Evolutionary conservation across 2,113 vertebrate genomes (phyloP), one percentile per base, ranked within the genome.

Genomic region (Seriola dumerili): DNA sequence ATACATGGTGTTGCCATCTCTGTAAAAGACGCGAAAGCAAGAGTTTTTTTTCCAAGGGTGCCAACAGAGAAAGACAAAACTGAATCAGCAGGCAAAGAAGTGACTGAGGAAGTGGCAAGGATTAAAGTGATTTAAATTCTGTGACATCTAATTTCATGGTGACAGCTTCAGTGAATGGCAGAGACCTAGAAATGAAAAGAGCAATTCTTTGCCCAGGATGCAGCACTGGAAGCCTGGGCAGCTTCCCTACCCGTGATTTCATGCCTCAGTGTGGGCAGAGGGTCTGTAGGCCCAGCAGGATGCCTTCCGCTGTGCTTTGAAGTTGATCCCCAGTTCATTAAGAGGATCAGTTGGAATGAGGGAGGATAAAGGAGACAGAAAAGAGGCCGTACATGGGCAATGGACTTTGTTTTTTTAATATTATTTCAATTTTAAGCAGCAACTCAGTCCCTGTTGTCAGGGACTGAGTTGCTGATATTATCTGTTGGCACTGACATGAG

Each of bases 181-280:
- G 73, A 72, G 81, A 61, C 34, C 71, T 29, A 17, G 71, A 71
- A 70, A 85, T 93, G 74, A 94, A 95, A 94, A 89, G 88, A 81
- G 55, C 32, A 25, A 93, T 95, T 93, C 89, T 93, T 89, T 84
- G 32, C 80, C 89, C 87, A 84, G 89, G 90, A 94, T 92, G 85
- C 88, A 83, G 76, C 81, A 69, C 72, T 59, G 81, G 83, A 91
- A 55, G 87, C 80, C 70, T 40, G 69, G 89, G 80, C 81, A 80
- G 91, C 85, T 89, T 83, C 85, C 80, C 85, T 81, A 85, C 88
- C 76, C 74, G 6, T 57, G 67, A 74, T 78, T 82, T 85, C 76
- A 85, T 90, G 74, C 87, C 67, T 79, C 76, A 86, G 68, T 81
- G 68, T 86, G 78, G 83, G 79, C 85, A 89, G 83, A 74, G 81